phyloP scores from a whole-genome alignment of 1,140 invertebrate species.

The Ceratosolen fusciceps region DNA sequence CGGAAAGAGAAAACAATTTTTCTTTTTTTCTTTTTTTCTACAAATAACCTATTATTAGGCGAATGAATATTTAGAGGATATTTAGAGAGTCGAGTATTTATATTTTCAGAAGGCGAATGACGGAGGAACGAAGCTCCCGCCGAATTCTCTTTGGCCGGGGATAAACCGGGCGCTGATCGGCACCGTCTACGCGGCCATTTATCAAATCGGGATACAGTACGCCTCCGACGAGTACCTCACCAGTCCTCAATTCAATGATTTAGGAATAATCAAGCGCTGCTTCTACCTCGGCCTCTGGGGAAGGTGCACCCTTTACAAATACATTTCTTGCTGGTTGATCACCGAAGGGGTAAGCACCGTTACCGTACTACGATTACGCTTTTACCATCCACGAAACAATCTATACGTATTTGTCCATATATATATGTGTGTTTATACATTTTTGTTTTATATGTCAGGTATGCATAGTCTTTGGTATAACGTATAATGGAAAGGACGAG shows the following conservation, averaged over 20 bases:
- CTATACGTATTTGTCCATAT: no score
- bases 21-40: no score
- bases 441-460: constrained; percentile 68
- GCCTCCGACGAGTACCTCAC: constrained; percentile 82
- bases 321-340: constrained; percentile 92
- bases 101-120: no score
- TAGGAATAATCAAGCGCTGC: constrained; percentile 76
- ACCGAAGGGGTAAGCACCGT: constrained; percentile 84
- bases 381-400: no score
- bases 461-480: constrained; percentile 79
- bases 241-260: constrained; percentile 75
- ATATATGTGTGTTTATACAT: no score
- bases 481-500: constrained; percentile 83
- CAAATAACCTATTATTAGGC: no score
- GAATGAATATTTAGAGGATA: no score
- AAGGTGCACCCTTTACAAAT: constrained; percentile 88
- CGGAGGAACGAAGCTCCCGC: constrained; percentile 57
- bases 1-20: no score
- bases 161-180: constrained; percentile 76
- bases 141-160: constrained; percentile 72
- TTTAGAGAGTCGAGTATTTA: no score
- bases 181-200: constrained; percentile 80
- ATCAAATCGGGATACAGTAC: constrained; percentile 79
- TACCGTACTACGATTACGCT: no score
- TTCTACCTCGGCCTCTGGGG: constrained; percentile 86